Conservation (phyloP, 1,140 invertebrate genomes). For the Drosophila dunni region DNA sequence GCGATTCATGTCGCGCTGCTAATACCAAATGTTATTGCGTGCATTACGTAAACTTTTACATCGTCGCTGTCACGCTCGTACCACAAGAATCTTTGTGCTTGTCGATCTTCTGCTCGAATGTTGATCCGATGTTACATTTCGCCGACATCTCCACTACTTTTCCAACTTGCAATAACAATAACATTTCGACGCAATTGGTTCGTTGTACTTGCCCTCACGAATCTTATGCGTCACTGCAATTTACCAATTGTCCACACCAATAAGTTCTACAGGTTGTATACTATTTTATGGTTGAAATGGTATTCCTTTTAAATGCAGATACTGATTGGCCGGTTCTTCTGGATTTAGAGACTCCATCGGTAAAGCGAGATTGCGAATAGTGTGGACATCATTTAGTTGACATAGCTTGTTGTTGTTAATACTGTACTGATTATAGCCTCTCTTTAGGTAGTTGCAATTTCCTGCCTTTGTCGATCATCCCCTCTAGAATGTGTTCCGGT, state of each 20-base stretch:
- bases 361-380: too few relatives aligned
- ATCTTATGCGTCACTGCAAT: too few relatives aligned
- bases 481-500: not conserved
- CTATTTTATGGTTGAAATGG: too few relatives aligned
- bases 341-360: too few relatives aligned
- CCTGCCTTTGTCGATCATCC: not conserved
- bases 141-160: not conserved
- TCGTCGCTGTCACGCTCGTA: not conserved
- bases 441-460: not conserved
- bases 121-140: conserved; percentile 8
- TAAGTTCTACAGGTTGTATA: too few relatives aligned
- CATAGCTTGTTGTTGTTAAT: too few relatives aligned
- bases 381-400: too few relatives aligned
- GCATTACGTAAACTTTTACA: not conserved
- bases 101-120: not conserved
- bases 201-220: too few relatives aligned
- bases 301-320: too few relatives aligned
- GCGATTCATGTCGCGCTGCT: not conserved
- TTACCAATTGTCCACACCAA: too few relatives aligned
- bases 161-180: not conserved
- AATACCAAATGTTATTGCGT: not conserved
- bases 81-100: not conserved
- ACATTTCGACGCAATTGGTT: too few relatives aligned
- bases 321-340: too few relatives aligned
- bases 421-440: not conserved